phyloP scores from a whole-genome alignment of 2,113 vertebrate species.

The Sterna hirundo region DNA sequence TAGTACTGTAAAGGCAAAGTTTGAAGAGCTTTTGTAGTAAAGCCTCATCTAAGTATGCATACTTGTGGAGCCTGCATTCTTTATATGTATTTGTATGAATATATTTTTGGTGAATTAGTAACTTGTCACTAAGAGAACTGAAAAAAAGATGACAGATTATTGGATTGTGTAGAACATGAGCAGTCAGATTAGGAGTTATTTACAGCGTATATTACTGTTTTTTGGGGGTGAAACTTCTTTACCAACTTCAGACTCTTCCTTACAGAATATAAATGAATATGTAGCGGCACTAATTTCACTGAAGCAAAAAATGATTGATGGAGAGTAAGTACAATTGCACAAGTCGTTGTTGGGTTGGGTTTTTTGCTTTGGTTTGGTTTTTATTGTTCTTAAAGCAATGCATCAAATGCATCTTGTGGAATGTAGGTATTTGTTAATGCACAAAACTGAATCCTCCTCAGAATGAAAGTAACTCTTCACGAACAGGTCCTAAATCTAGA shows the following conservation, averaged over 20 bases:
- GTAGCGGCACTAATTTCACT: conserved; percentile 89
- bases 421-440: neutral
- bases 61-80: neutral
- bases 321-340: conserved; percentile 85
- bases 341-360: neutral
- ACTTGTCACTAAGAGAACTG: neutral
- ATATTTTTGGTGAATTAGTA: neutral
- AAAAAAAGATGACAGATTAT: neutral
- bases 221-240: neutral
- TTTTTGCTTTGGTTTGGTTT: neutral
- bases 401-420: neutral
- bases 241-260: conserved; percentile 40
- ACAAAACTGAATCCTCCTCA: neutral
- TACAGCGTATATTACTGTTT: neutral
- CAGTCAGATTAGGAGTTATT: neutral
- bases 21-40: neutral
- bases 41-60: accelerated
- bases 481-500: neutral
- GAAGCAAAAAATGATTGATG: conserved; percentile 91
- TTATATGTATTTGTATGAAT: accelerated
- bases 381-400: neutral
- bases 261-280: conserved; percentile 92
- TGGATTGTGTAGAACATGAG: neutral
- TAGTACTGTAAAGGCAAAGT: neutral
- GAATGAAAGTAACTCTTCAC: neutral